Base-by-base conservation (phyloP, 2,113 vertebrate species). In the Saccopteryx leptura region DNA sequence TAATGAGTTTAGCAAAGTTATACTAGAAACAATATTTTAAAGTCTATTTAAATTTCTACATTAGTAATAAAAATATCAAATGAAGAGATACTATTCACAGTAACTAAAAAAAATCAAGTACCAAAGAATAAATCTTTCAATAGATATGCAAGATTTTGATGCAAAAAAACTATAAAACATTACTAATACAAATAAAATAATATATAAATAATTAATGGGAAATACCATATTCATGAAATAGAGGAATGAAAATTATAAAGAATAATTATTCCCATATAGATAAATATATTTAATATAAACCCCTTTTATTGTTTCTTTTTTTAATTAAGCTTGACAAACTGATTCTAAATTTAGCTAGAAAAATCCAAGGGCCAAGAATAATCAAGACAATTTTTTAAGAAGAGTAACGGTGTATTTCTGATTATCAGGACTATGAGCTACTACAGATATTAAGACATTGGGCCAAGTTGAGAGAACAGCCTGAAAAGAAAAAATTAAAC, bases 31-130 rank as follows among this genome's bases (percentile, higher is more conserved):
- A 58, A 13, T 87, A 74, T 39, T 93, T 84, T 50, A 4, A 81
- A 71, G 24, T 78, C 28, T 33, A 86, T 81, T 87, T 82, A 17
- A 82, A 90, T 83, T 93, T 89, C n/a, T 83, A n/a, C 61, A 8
- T 21, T 46, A 60, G 17, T 31, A 63, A 88, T 13, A 78, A 71
- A 88, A 88, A 76, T 58, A 56, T n/a, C 23, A 46, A 69, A 76
- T 56, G 68, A 87, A 93, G 86, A 2, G 7, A 33, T 58, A 81
- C 3, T 7, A 66, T 26, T 79, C 87, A 56, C 52, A 82, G 48
- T 33, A 78, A 76, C 13, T 91, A 24, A 93, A 93, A 95, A 91
- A 95, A 83, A 72, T 28, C 50, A 88, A 91, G 61, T 56, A 69
- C 18, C 13, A 82, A n/a, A 87, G 39, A 91, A 46, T 24, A 92